Evolutionary conservation across 2,113 vertebrate genomes (phyloP), one percentile per base, ranked within the genome.

Genomic region (Probosciger aterrimus): DNA sequence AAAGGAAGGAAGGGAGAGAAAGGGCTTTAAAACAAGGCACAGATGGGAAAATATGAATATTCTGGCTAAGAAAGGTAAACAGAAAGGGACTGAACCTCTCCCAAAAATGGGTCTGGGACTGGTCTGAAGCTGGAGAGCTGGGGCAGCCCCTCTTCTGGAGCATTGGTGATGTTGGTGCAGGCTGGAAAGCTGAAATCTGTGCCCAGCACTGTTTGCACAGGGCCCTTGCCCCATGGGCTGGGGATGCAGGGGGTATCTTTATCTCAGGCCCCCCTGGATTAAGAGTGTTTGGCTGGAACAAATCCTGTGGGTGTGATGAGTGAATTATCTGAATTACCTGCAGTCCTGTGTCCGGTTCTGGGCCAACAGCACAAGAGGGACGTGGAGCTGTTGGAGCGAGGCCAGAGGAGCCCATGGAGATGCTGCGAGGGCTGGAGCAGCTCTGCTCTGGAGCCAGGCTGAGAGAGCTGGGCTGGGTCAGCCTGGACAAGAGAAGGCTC

Each of bases 161-260:
- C 70, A 47, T 2, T 11, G 57, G 11, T 62, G 60, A n/a, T 15
- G 19, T 11, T 0, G 4, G 35, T 3, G 5, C 19, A 13, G 17
- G 24, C 10, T 67, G 53, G 53, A 27, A 43, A 43, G 27, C 6
- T 12, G 53, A 30, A 46, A 57, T 30, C 28, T 37, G 14, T 60
- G 67, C 39, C 27, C 50, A 37, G 50, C 6, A 3, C 30, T 52
- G n/a, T 35, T 49, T 50, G 37, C 24, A 50, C 28, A 43, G 19
- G 16, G 19, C 31, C 31, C 31, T 55, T 67, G 46, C 7, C 76
- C 23, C 4, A 1, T 1, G 28, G 27, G 14, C 10, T 25, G 25
- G 10, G 9, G 3, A 0, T 20, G 9, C 33, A 23, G 14, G 0
- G 27, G 27, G 1, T 9, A 7, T 14, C 41, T 6, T 15, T 5